Conservation (phyloP, 2,888 invertebrate species). For the Cremastobaeus sp. region DNA sequence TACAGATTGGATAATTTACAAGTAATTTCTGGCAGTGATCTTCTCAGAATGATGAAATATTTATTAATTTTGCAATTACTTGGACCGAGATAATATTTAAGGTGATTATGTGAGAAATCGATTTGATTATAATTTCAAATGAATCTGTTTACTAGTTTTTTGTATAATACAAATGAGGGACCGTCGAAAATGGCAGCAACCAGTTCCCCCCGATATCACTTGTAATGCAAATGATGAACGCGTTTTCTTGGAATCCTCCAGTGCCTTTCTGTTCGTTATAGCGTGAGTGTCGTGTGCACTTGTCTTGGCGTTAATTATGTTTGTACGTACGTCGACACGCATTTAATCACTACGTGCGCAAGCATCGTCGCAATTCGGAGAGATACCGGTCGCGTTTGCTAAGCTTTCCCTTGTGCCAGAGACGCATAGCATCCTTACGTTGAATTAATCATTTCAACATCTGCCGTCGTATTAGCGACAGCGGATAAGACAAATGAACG, state of each 20-base stretch:
- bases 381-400: conserved; percentile 44
- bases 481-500: conserved; percentile 79
- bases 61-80: no score
- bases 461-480: conserved; percentile 77
- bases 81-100: no score
- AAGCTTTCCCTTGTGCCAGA: conserved; percentile 40
- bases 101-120: no score
- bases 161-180: conserved; percentile 2
- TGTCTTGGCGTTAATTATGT: conserved; percentile 58
- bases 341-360: conserved; percentile 55
- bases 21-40: no score
- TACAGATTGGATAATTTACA: no score
- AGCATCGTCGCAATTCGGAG: conserved; percentile 35
- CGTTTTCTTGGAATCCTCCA: conserved; percentile 43
- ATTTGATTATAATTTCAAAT: conserved; percentile 7
- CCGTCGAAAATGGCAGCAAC: conserved; percentile 22
- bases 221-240: conserved; percentile 54
- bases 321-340: conserved; percentile 54
- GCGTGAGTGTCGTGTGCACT: conserved; percentile 41
- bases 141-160: conserved; percentile 4
- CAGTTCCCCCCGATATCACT: conserved; percentile 32
- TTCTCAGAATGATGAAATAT: no score
- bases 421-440: conserved; percentile 65
- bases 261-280: conserved; percentile 25
- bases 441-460: conserved; percentile 78